These are phyloP conservation scores for Drosophila nigricruria DNA, from an alignment of 2,888 invertebrate genomes.

Conservation along the genomic window DNA sequence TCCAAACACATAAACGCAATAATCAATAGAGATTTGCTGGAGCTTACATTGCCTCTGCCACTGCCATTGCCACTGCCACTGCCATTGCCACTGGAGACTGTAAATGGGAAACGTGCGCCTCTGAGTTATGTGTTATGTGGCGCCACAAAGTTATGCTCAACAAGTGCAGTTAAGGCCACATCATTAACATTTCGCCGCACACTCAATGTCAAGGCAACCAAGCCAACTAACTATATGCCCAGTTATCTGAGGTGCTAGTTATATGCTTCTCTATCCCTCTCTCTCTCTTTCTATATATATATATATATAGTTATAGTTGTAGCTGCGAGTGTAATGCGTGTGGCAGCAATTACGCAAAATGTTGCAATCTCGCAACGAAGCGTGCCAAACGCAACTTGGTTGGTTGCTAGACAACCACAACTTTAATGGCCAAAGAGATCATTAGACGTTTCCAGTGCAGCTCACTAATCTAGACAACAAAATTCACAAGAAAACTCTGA, in stretches of 20 bases:
- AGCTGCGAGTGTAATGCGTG: not conserved
- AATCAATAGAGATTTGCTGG: slow-evolving; percentile 73
- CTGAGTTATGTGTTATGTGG: slow-evolving; percentile 21
- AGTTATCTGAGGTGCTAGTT: not conserved
- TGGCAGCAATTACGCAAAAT: slow-evolving; percentile 42
- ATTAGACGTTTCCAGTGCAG: not conserved
- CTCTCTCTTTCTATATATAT: no score
- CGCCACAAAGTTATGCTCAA: slow-evolving; percentile 53
- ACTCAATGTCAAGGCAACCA: slow-evolving; percentile 63
- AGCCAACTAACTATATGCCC: slow-evolving; percentile 22
- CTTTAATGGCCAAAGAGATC: not conserved
- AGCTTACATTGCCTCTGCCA: slow-evolving; percentile 34
- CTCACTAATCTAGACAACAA: not conserved
- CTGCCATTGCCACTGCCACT: no score
- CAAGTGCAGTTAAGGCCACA: slow-evolving; percentile 74
- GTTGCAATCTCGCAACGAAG: slow-evolving; percentile 31
- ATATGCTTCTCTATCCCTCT: no score
- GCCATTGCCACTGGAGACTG: slow-evolving; percentile 20
- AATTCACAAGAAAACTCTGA: not conserved
- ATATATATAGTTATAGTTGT: not conserved
- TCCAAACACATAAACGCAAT: slow-evolving; percentile 65
- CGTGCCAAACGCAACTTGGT: slow-evolving; percentile 3
- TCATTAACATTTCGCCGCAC: slow-evolving; percentile 68
- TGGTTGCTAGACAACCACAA: not conserved
- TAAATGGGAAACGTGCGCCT: slow-evolving; percentile 32